Base-by-base conservation (phyloP, 2,797 vertebrate species). In the Macropodus opercularis region DNA sequence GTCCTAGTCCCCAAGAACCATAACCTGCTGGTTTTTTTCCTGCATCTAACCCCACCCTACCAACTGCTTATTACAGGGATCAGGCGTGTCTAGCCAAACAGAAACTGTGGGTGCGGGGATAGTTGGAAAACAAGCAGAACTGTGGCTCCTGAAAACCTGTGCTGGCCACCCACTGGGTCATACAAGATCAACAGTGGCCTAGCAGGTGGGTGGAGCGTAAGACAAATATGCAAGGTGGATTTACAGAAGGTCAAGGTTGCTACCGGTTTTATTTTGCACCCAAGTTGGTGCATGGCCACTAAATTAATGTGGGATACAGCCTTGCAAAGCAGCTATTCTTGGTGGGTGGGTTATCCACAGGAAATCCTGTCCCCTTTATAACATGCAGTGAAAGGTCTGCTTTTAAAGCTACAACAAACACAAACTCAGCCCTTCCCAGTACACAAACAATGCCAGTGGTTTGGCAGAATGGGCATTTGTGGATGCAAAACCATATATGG, bases 311-410 rank as follows among this genome's bases (percentile, higher is more conserved):
- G n/a, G n/a, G n/a, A n/a, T n/a, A n/a, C n/a, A n/a, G n/a, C n/a
- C n/a, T n/a, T n/a, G n/a, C n/a, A n/a, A n/a, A n/a, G n/a, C n/a
- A n/a, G n/a, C n/a, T n/a, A n/a, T n/a, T n/a, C n/a, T n/a, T n/a
- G n/a, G n/a, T 63, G 67, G 29, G 29, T 31, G 27, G 27, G 68
- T 66, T 19, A 52, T 85, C 53, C 57, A 72, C 38, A 86, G 90
- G 89, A 91, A 84, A 90, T 90, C 90, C 89, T 91, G 81, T 63
- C 75, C 53, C 74, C 47, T 77, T 83, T 71, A 62, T 39, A 75
- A 73, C 75, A 81, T 39, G 43, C 60, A 63, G 60, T 32, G 52
- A 86, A 68, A 80, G 62, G 31, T 34, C 21, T 29, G 48, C 63
- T 66, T 61, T 41, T 47, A 68, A 35, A 53, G 57, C 39, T 77